Percentiles rank a stretch among this genome's conserved stretches.
Evolutionary conservation across 2,888 invertebrate genomes (phyloP).

Genomic region (Calameuta pallipes): DNA sequence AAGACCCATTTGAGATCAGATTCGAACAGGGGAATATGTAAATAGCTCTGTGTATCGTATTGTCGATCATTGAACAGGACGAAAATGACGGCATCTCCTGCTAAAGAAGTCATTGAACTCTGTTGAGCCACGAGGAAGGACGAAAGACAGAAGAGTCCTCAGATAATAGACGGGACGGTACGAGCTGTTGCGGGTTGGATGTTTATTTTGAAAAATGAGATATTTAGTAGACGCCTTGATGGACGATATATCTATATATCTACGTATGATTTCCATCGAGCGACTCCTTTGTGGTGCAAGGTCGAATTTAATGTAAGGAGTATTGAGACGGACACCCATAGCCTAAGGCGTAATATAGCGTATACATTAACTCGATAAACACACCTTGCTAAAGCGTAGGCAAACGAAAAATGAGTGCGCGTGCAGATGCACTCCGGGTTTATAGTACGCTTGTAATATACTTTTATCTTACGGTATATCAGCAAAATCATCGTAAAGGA

Average conservation of each 20-base stretch:
- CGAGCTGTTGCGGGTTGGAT: not conserved
- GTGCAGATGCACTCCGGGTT: not conserved
- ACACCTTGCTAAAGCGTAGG: not conserved
- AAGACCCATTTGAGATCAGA: not conserved
- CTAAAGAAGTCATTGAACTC: not conserved
- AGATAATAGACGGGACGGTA: not conserved
- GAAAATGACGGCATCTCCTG: not conserved
- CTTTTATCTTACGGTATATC: not conserved
- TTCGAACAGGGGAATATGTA: not conserved
- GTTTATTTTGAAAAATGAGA: not conserved
- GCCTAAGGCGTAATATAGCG: slow-evolving; percentile 40
- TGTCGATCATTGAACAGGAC: not conserved
- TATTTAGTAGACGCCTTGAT: not conserved
- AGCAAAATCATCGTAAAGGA: not conserved
- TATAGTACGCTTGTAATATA: not conserved
- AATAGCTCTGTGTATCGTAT: not conserved
- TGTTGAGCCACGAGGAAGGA: not conserved
- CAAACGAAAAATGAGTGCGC: not conserved
- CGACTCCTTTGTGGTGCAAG: slow-evolving; percentile 17
- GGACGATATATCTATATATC: not conserved
- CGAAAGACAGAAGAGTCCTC: not conserved
- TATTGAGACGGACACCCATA: slow-evolving; percentile 44
- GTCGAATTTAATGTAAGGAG: slow-evolving; percentile 47
- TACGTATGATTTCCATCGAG: not conserved
- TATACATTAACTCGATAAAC: slow-evolving; percentile 37